phyloP scores from a whole-genome alignment of 2,888 invertebrate species.

The Diabrotica balteata region DNA sequence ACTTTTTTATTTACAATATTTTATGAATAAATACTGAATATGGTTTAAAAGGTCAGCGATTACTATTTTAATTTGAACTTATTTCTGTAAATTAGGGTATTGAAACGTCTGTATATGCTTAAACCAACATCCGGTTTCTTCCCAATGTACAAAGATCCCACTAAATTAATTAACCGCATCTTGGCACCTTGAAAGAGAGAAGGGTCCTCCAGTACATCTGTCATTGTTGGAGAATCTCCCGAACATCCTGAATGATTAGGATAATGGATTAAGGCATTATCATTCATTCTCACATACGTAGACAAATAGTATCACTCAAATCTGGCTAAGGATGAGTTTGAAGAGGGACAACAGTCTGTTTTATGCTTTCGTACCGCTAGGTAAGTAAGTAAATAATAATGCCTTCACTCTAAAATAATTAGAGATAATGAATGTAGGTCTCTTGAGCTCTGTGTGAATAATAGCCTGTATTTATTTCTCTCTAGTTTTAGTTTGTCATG shows the following conservation, averaged over 20 bases:
- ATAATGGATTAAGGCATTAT: conserved; percentile 48
- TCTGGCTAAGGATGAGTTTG: conserved; percentile 27
- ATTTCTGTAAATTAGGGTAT: too few species aligned
- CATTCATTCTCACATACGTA: conserved; percentile 41
- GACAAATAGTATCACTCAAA: conserved; percentile 46
- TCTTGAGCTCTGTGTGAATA: too few species aligned
- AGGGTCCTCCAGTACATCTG: conserved; percentile 22
- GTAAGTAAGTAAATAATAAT: conserved; percentile 37
- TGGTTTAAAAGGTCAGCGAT: too few species aligned
- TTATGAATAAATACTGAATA: too few species aligned
- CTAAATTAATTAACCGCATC: conserved; percentile 25
- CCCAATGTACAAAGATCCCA: neutral
- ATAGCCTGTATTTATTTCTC: too few species aligned
- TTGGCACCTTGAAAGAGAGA: conserved; percentile 18
- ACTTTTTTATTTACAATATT: too few species aligned
- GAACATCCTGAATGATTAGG: conserved; percentile 47
- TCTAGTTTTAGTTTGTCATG: too few species aligned
- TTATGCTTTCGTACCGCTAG: conserved; percentile 18
- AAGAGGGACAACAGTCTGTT: conserved; percentile 26
- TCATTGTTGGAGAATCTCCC: conserved; percentile 33
- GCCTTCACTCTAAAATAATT: neutral
- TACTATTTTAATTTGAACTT: too few species aligned
- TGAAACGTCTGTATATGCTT: too few species aligned
- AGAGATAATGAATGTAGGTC: neutral
- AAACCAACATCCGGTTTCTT: too few species aligned